Evolutionary conservation across 2,888 invertebrate species (phyloP).

Genomic region (Platycheirus rosarum): DNA sequence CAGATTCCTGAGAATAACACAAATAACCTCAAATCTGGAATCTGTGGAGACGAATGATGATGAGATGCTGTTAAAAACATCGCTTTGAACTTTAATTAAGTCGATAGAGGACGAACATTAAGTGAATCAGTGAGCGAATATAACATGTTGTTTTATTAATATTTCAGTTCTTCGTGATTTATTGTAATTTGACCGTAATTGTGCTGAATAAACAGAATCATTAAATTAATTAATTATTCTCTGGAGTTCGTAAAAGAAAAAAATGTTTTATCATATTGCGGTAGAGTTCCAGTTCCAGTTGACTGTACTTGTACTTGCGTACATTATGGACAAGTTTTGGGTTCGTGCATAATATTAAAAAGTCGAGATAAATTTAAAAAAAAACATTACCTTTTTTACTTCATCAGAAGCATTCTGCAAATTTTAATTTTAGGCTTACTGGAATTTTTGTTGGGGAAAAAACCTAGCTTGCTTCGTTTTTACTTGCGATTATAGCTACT

Average conservation of each 20-base stretch:
- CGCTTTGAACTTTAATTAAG: conserved; percentile 27
- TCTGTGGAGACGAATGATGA: conserved; percentile 18
- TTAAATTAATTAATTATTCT: conserved; percentile 21
- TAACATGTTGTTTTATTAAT: neutral
- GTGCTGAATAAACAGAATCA: conserved; percentile 39
- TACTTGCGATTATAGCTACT: no score
- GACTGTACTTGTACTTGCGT: no score
- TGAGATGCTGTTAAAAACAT: conserved; percentile 16
- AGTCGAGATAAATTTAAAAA: no score
- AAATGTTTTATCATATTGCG: neutral
- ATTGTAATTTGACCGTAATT: conserved; percentile 11
- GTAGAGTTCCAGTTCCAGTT: no score
- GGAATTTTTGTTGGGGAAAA: no score
- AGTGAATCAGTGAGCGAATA: conserved; percentile 18
- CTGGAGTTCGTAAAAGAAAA: neutral
- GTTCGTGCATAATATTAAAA: no score
- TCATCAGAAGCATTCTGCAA: no score
- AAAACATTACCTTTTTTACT: no score
- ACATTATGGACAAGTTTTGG: no score
- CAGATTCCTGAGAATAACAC: conserved; percentile 21
- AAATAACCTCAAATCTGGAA: conserved; percentile 51
- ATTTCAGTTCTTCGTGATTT: neutral
- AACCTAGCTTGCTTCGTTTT: no score
- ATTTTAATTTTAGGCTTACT: no score
- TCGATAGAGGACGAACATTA: conserved; percentile 13